Evolutionary conservation across 1,140 invertebrate species (phyloP), one percentile per base, ranked within the genome.

Genomic region (Leucophenga varia): DNA sequence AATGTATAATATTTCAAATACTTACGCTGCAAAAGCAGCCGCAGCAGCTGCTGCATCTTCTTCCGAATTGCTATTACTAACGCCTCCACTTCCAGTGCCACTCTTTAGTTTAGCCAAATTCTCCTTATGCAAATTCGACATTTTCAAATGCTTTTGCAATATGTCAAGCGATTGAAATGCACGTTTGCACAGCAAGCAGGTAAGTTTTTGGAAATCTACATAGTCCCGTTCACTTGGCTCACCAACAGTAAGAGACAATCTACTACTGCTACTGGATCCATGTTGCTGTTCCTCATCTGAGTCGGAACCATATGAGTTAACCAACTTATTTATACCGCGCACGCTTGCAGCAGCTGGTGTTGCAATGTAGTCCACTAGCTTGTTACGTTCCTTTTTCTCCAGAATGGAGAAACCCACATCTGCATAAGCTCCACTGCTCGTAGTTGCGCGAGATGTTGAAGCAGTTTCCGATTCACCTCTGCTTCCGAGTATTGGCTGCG

Each of bases 111-210:
- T 67, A 8, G 54, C 86, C 18, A 97, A 71, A 77, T 97, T 98
- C 70, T 94, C 89, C 71, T 96, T 97, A 67, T 99, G 97, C 25
- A 99, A 79, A 51, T 96, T 90, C 2, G 96, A 98, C 49, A 97
- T 79, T 51, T 95, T 89, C 44, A 90, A 86, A 77, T 99, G 97
- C 65, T 95, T 95, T 2, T 85, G 79, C 5, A 99, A 79, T 1
- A 88, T 87, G 50, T 98, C 95, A 49, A 85, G 84, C 31, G 87
- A 94, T 18, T 90, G 87, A 67, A 99, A 97, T 68, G 93, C 90
- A 44, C 97, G 79, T 76, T 98, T 98, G 74, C 97, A 99, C 1
- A 99, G 78, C 4, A 98, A 78, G 77, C 97, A 99, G 1, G 94
- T 93, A 12, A 97, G 72, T 75, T 96, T 97, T 2, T 79, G 79